A percentile compares a stretch with the other conserved stretches of the same genome.
Conservation (phyloP, 2,113 vertebrate species). For the Galeopterus variegatus region DNA sequence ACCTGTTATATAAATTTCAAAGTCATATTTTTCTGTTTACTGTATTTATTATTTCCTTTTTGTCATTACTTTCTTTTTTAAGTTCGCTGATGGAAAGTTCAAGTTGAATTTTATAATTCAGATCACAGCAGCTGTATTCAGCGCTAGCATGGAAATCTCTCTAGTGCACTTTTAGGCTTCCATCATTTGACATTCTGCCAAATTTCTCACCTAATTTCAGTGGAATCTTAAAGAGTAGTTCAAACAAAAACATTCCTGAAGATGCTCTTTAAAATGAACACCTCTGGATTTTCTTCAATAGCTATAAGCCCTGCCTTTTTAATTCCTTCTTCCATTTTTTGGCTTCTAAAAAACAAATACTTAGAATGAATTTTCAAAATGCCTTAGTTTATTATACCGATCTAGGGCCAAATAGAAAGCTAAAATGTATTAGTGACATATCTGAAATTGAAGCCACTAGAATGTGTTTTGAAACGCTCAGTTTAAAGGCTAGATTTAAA, state of each 20-base stretch:
- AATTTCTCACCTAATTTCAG: neutral
- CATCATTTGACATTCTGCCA: neutral
- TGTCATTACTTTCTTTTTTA: neutral
- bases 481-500: neutral
- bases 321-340: neutral
- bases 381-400: neutral
- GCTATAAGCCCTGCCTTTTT: neutral
- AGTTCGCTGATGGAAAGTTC: neutral
- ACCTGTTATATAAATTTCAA: neutral
- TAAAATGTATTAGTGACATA: neutral
- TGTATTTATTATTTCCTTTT: neutral
- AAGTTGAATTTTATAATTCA: neutral
- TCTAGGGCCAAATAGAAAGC: neutral
- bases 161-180: neutral
- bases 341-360: neutral
- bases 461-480: neutral
- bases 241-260: neutral
- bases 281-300: neutral
- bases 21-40: neutral
- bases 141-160: neutral
- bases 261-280: neutral
- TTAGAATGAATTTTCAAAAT: constrained; percentile 1
- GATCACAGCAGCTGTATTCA: neutral
- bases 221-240: neutral
- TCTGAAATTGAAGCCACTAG: neutral